Base-by-base conservation (phyloP, 2,113 vertebrate genomes). In the Mungos mungo region DNA sequence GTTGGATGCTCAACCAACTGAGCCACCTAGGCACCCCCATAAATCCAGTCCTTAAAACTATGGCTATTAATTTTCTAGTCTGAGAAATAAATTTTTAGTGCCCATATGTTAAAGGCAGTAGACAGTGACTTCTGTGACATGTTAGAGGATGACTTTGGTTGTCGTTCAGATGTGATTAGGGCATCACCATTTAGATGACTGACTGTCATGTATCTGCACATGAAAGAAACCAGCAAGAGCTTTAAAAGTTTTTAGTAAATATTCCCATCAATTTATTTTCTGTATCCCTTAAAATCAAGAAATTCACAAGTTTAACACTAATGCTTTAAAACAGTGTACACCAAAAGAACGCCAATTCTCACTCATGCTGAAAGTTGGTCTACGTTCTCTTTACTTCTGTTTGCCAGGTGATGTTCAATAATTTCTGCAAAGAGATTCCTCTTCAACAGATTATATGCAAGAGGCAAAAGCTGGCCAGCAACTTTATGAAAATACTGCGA, bases 401-500 rank as follows among this genome's bases (percentile, higher is more conserved):
- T 98, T 80, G 99, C 98, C 76, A 99, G 97, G 92, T 99, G 99
- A 50, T 98, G 98, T 98, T 99, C 98, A 91, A 99, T 98, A 97
- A 99, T 99, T 69, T 99, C 99, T 1, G 99, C 99, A 81, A 99
- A 99, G 84, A 99, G 98, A 95, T 97, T 98, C 98, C 99, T 99
- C 98, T 99, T 99, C 96, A 99, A 98, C 87, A 99, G 98, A n/a
- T 92, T 99, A 98, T 99, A 99, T 0, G 99, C 99, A 98, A 99
- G 98, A 7, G 99, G 99, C 97, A 99, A 99, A 87, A 99, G 99
- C 93, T 99, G 99, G 25, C 99, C 99, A 94, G 99, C 98, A n/a
- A 99, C 99, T 98, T 99, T 99, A 98, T 99, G 99, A 98, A 99
- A 99, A 98, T 99, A 99, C 99, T 99, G 97, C 47, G 66, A 97